Percentiles rank a stretch among this genome's conserved stretches.
Conservation (phyloP, 2,888 invertebrate genomes). For the Agrenia bidenticulata region DNA sequence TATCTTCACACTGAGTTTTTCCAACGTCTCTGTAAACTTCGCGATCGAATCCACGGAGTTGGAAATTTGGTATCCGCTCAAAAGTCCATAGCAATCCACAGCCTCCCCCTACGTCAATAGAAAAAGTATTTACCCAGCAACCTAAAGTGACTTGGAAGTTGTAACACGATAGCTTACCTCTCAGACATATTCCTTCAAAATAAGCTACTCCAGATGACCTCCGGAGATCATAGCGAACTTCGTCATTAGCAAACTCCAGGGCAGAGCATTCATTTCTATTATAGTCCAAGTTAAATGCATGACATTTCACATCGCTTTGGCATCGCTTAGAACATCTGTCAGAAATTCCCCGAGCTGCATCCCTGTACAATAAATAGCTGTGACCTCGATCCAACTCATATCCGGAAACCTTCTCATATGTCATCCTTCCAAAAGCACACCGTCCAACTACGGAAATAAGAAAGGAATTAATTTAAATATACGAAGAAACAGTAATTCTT, state of each 20-base stretch:
- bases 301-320: conserved; percentile 56
- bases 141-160: too few relatives aligned
- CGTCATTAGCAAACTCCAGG: conserved; percentile 54
- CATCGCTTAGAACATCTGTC: conserved; percentile 56
- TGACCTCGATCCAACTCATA: conserved; percentile 55
- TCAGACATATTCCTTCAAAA: conserved; percentile 56
- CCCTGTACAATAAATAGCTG: conserved; percentile 54
- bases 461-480: neutral
- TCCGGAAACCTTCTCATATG: conserved; percentile 56
- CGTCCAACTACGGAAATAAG: conserved; percentile 51
- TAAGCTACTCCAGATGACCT: conserved; percentile 55
- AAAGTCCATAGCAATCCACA: conserved; percentile 59
- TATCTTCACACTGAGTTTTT: conserved; percentile 59
- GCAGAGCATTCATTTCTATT: conserved; percentile 56
- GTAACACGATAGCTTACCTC: conserved; percentile 52
- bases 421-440: conserved; percentile 54
- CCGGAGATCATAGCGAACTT: conserved; percentile 54
- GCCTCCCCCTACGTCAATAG: conserved; percentile 53
- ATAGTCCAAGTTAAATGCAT: conserved; percentile 58
- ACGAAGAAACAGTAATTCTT: neutral
- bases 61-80: conserved; percentile 59
- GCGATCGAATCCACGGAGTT: conserved; percentile 57
- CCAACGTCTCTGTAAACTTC: conserved; percentile 54
- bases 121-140: too few relatives aligned
- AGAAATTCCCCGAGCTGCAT: conserved; percentile 56